Percentiles rank a stretch among this genome's conserved stretches.
Conservation (phyloP, 2,797 vertebrate species). For the Lutjanus campechanus region DNA sequence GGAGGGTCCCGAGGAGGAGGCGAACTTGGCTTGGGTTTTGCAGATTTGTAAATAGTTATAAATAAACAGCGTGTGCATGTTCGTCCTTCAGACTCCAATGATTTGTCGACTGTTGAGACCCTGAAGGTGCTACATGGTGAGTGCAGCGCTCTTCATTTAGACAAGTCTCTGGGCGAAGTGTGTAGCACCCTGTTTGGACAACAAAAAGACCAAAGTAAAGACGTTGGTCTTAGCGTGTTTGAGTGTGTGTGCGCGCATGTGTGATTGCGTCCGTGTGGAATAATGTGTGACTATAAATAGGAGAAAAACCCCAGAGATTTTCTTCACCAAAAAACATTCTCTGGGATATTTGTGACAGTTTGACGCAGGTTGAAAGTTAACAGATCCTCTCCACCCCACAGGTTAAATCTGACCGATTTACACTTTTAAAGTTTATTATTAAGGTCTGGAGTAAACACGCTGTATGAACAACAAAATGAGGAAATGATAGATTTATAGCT, state of each 20-base stretch:
- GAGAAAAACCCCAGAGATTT: constrained; percentile 32
- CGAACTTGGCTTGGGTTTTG: constrained; percentile 38
- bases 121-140: constrained; percentile 39
- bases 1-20: not conserved
- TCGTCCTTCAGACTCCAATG: constrained; percentile 67
- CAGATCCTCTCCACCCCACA: constrained; percentile 27
- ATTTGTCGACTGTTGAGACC: constrained; percentile 51
- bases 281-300: constrained; percentile 47
- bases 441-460: constrained; percentile 59
- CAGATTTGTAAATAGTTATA: constrained; percentile 87
- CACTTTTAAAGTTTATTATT: constrained; percentile 59
- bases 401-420: constrained; percentile 47
- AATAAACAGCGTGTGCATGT: constrained; percentile 82
- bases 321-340: constrained; percentile 47
- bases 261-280: constrained; percentile 56
- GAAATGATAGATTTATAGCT: constrained; percentile 83
- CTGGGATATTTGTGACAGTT: constrained; percentile 59
- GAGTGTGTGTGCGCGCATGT: constrained; percentile 32
- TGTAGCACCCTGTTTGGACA: constrained; percentile 62
- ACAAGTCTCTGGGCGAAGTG: constrained; percentile 53
- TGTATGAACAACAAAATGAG: constrained; percentile 56
- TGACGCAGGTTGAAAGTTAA: constrained; percentile 31
- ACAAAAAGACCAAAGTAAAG: constrained; percentile 65
- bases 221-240: constrained; percentile 63
- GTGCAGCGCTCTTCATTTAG: constrained; percentile 34